phyloP scores from a whole-genome alignment of 2,888 invertebrate species.

The Euphydryas editha region DNA sequence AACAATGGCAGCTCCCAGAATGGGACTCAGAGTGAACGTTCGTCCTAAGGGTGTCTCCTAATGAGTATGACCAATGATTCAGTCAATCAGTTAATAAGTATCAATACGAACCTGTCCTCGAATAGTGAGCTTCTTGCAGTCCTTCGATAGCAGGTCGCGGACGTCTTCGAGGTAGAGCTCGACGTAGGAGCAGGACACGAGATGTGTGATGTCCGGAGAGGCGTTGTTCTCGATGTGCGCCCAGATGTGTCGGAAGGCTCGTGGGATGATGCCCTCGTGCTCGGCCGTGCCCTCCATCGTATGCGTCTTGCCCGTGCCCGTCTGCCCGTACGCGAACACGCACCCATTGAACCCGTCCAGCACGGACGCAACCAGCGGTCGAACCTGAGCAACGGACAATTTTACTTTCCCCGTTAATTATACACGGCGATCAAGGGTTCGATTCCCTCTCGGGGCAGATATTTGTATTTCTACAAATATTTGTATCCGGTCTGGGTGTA shows the following conservation, averaged over 20 bases:
- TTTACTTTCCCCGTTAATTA: no score
- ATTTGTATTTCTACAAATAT: no score
- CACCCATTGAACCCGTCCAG: slow-evolving; percentile 99
- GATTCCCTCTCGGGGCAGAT: no score
- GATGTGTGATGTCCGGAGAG: slow-evolving; percentile 95
- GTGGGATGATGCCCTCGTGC: slow-evolving; percentile 94
- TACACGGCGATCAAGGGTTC: no score
- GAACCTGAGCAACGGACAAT: slow-evolving; percentile 73
- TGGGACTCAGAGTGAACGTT: no score
- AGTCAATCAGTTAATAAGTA: neutral
- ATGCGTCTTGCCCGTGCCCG: slow-evolving; percentile 95
- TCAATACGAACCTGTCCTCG: slow-evolving; percentile 70
- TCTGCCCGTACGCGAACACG: slow-evolving; percentile 99
- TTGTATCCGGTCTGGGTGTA: no score
- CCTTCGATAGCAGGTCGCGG: slow-evolving; percentile 87
- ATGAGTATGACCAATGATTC: no score
- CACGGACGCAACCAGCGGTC: slow-evolving; percentile 97
- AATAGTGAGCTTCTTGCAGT: slow-evolving; percentile 89
- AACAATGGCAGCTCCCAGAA: no score
- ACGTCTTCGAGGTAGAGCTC: slow-evolving; percentile 98
- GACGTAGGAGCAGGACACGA: slow-evolving; percentile 97
- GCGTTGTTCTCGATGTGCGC: slow-evolving; percentile 92
- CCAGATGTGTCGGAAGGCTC: slow-evolving; percentile 99
- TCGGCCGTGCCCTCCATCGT: slow-evolving; percentile 89
- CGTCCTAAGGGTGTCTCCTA: no score